Percentiles rank a stretch among this genome's conserved stretches.
Evolutionary conservation across 1,140 invertebrate species (phyloP).

Genomic region (Lucilia sericata): DNA sequence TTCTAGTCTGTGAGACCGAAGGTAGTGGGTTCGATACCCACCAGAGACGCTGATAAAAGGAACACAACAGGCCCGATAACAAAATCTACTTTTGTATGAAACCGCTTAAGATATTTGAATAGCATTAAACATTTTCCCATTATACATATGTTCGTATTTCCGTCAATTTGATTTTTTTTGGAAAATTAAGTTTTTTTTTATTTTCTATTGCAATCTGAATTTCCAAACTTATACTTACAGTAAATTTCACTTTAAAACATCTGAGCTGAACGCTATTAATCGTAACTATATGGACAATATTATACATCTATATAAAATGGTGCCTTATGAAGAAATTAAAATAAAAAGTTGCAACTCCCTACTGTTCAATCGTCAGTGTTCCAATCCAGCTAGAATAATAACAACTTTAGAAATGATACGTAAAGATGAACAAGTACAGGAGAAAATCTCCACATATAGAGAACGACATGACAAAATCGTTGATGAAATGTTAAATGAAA

Average conservation of each 20-base stretch:
- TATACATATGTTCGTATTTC: no score
- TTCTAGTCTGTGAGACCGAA: no score
- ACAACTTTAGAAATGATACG: slow-evolving; percentile 54
- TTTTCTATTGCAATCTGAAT: no score
- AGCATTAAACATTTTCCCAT: no score
- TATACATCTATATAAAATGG: slow-evolving; percentile 75
- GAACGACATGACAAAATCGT: slow-evolving; percentile 59
- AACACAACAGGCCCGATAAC: no score
- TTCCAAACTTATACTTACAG: slow-evolving; percentile 46
- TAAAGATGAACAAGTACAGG: slow-evolving; percentile 55
- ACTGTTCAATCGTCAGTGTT: slow-evolving; percentile 59
- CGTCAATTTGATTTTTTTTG: no score
- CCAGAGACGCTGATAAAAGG: no score
- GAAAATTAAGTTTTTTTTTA: no score
- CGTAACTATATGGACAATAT: slow-evolving; percentile 76
- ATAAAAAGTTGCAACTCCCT: slow-evolving; percentile 57
- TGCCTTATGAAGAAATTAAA: slow-evolving; percentile 53
- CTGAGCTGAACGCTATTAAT: slow-evolving; percentile 77
- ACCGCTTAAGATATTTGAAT: no score
- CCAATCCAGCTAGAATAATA: slow-evolving; percentile 52
- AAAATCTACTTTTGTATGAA: no score
- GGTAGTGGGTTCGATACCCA: no score
- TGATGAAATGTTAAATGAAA: slow-evolving; percentile 56
- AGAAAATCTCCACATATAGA: slow-evolving; percentile 64
- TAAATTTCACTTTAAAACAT: slow-evolving; percentile 70